phyloP scores from a whole-genome alignment of 2,113 vertebrate species.

The Hyperopisus bebe region DNA sequence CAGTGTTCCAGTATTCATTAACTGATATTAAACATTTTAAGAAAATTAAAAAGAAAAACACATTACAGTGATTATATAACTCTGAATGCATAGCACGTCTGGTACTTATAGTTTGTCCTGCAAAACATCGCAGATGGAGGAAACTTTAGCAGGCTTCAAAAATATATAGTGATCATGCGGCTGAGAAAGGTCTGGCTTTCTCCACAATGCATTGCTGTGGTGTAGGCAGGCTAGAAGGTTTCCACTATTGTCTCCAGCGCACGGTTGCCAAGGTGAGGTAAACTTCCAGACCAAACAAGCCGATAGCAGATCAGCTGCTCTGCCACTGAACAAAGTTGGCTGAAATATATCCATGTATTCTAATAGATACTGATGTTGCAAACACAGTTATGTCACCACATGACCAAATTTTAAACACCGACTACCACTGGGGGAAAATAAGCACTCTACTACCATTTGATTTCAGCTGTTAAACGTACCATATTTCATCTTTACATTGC shows the following conservation, averaged over 20 bases:
- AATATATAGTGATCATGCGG: neutral
- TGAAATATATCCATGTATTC: neutral
- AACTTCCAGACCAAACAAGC: neutral
- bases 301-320: neutral
- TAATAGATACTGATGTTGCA: neutral
- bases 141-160: neutral
- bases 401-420: neutral
- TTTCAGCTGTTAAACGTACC: neutral
- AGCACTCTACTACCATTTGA: neutral
- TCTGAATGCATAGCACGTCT: neutral
- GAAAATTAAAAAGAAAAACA: neutral
- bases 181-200: neutral
- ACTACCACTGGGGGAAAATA: neutral
- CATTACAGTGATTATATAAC: neutral
- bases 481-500: neutral
- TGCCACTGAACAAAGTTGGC: neutral
- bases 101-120: neutral
- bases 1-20: neutral
- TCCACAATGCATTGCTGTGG: neutral
- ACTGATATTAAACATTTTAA: neutral
- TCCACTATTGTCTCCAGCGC: slow-evolving; percentile 1
- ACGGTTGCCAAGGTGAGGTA: neutral
- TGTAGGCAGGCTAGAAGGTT: neutral
- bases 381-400: neutral
- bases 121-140: neutral